These are phyloP conservation scores for Octodonta nipae DNA, from an alignment of 2,888 invertebrate species.

Conservation along the genomic window DNA sequence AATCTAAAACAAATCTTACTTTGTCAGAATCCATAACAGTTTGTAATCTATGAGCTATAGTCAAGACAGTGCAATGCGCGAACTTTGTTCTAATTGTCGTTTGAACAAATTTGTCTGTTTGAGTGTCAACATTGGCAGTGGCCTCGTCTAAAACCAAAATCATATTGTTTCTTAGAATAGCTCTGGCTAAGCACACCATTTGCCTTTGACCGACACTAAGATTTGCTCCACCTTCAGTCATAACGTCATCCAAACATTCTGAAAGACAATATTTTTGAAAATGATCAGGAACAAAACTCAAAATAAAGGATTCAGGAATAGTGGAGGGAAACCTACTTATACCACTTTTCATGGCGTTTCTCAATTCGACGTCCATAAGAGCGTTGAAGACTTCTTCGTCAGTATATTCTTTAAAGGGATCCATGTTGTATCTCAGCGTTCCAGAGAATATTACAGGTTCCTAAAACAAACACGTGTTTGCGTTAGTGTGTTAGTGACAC, in stretches of 20 bases:
- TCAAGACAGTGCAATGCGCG: slow-evolving; percentile 42
- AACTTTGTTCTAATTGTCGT: slow-evolving; percentile 42
- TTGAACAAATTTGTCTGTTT: slow-evolving; percentile 45
- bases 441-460: slow-evolving; percentile 56
- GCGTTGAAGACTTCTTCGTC: slow-evolving; percentile 25
- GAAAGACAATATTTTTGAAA: slow-evolving; percentile 5
- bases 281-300: slow-evolving; percentile 1
- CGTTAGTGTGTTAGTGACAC: background rate
- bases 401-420: slow-evolving; percentile 45
- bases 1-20: no score
- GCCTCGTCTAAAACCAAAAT: slow-evolving; percentile 54
- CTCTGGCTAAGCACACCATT: slow-evolving; percentile 65
- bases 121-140: slow-evolving; percentile 45
- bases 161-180: slow-evolving; percentile 57
- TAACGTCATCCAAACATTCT: slow-evolving; percentile 42
- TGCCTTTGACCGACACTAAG: slow-evolving; percentile 73
- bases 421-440: slow-evolving; percentile 50
- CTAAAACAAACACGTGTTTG: slow-evolving; percentile 27
- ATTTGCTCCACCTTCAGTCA: slow-evolving; percentile 60
- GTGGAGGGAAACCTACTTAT: slow-evolving; percentile 22
- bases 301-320: background rate
- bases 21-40: slow-evolving; percentile 50
- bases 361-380: slow-evolving; percentile 37
- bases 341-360: slow-evolving; percentile 32
- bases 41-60: slow-evolving; percentile 54